phyloP scores from a whole-genome alignment of 1,140 invertebrate species.

The Mamestra configurata region DNA sequence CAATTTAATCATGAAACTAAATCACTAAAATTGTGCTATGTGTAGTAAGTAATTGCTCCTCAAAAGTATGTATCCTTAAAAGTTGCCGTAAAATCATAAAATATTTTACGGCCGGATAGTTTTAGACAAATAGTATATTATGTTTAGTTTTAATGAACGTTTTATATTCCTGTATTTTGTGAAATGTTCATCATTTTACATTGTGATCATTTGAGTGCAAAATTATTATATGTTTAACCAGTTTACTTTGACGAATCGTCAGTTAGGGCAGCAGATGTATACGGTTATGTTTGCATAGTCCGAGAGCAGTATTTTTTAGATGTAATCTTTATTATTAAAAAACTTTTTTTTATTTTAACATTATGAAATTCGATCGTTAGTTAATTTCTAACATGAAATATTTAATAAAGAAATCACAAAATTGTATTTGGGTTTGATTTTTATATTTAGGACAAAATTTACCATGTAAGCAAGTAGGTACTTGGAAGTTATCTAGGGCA shows the following conservation, averaged over 20 bases:
- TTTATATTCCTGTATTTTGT: conserved; percentile 85
- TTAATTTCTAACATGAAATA: conserved; percentile 88
- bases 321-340: conserved; percentile 83
- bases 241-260: conserved; percentile 78
- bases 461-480: too few relatives aligned
- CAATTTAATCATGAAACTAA: too few relatives aligned
- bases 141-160: conserved; percentile 64
- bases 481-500: too few relatives aligned
- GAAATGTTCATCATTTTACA: conserved; percentile 86
- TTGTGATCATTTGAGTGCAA: conserved; percentile 88
- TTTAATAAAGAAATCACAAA: conserved; percentile 88
- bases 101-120: conserved; percentile 33
- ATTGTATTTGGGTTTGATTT: conserved; percentile 76
- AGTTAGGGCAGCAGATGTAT: conserved; percentile 80
- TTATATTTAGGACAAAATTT: neutral
- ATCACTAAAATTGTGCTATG: conserved; percentile 1
- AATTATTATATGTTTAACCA: conserved; percentile 80
- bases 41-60: neutral
- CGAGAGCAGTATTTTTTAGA: conserved; percentile 87
- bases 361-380: conserved; percentile 87
- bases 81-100: conserved; percentile 15
- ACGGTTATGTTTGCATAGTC: conserved; percentile 84
- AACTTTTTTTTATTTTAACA: conserved; percentile 86
- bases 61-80: conserved; percentile 13
- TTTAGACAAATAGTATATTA: conserved; percentile 51